Conservation (phyloP, 2,797 vertebrate species). For the Enteromius anoplus region DNA sequence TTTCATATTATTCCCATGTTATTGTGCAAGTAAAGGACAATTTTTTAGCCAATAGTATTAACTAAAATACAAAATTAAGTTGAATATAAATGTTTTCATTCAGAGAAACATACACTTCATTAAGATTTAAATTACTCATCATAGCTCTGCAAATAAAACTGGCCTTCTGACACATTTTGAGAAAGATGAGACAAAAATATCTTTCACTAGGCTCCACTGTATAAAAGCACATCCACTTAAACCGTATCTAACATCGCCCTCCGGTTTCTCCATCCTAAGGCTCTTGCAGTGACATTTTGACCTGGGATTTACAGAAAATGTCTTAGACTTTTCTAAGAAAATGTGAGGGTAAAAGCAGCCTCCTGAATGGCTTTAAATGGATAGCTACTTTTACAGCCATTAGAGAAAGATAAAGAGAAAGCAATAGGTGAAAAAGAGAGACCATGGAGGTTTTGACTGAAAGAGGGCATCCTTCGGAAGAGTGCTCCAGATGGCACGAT, state of each 20-base stretch:
- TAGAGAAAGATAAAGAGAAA: slow-evolving; percentile 18
- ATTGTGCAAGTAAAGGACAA: neutral
- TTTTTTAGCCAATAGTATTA: neutral
- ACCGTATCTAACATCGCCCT: neutral
- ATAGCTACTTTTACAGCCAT: slow-evolving; percentile 6
- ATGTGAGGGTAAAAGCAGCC: neutral
- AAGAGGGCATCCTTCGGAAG: slow-evolving; percentile 27
- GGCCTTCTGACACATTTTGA: neutral
- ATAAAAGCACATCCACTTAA: neutral
- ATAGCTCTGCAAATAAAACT: neutral
- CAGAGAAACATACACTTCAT: neutral
- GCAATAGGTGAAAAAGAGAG: slow-evolving; percentile 27
- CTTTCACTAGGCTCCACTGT: neutral
- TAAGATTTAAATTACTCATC: neutral
- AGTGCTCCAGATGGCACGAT: slow-evolving; percentile 32
- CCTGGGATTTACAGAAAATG: neutral
- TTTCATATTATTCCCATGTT: neutral
- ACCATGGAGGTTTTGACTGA: slow-evolving; percentile 15
- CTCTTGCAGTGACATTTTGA: neutral
- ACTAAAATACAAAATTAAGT: neutral
- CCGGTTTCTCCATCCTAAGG: neutral
- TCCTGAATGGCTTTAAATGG: neutral
- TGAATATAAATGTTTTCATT: neutral
- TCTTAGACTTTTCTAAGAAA: neutral
- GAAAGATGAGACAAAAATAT: neutral